These are phyloP conservation scores for Cyprinus carpio DNA, from an alignment of 2,113 vertebrate genomes.

Conservation along the genomic window DNA sequence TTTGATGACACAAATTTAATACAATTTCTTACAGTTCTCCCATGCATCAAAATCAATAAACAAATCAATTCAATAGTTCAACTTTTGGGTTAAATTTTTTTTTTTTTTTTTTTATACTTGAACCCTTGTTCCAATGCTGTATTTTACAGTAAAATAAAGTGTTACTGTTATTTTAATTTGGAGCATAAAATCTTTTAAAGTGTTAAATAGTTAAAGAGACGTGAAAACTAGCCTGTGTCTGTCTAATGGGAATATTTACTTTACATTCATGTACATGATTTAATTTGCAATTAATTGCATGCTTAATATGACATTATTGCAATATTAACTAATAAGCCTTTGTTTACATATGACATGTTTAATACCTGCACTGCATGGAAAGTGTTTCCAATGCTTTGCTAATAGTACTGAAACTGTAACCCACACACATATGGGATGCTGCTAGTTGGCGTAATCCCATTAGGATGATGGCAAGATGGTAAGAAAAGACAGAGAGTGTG, in stretches of 20 bases:
- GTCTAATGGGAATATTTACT: background rate
- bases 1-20: background rate
- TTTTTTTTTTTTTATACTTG: background rate
- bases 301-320: background rate
- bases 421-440: slow-evolving; percentile 9
- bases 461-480: slow-evolving; percentile 11
- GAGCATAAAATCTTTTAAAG: background rate
- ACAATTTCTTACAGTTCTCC: background rate
- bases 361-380: background rate
- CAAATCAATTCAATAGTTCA: background rate
- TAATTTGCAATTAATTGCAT: background rate
- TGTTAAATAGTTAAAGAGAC: background rate
- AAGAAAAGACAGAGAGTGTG: background rate
- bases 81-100: background rate
- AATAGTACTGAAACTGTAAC: background rate
- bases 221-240: background rate
- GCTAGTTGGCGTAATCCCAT: slow-evolving; percentile 10
- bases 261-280: background rate
- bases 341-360: background rate
- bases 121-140: background rate
- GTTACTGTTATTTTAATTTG: background rate
- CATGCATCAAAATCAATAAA: background rate
- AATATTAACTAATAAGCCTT: background rate
- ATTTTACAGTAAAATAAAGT: background rate
- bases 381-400: background rate